Evolutionary conservation across 2,888 invertebrate species (phyloP).

Genomic region (Melolontha melolontha): DNA sequence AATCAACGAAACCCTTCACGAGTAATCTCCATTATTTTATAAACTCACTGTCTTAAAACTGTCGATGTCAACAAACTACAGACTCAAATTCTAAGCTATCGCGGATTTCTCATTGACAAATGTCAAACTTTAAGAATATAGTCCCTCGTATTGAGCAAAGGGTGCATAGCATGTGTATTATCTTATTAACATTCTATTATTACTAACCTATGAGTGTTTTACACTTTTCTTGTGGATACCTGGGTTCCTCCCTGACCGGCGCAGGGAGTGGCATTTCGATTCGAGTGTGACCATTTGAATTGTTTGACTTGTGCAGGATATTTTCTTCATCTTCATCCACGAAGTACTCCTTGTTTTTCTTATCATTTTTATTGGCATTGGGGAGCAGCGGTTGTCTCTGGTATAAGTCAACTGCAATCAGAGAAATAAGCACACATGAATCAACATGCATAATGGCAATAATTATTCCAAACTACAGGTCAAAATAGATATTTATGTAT

Average conservation of each 20-base stretch:
- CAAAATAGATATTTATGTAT: no score
- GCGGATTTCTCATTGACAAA: no score
- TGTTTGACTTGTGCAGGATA: conserved; percentile 58
- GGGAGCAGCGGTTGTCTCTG: conserved; percentile 73
- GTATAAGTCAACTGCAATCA: conserved; percentile 67
- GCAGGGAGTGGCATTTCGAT: conserved; percentile 75
- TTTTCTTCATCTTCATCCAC: conserved; percentile 67
- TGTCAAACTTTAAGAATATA: no score
- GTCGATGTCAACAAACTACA: no score
- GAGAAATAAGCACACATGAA: conserved; percentile 17
- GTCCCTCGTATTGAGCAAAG: no score
- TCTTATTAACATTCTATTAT: no score
- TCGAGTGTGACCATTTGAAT: conserved; percentile 68
- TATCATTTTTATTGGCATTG: conserved; percentile 65
- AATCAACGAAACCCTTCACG: no score
- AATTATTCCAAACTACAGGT: no score
- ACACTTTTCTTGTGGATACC: conserved; percentile 87
- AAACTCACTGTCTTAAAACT: no score
- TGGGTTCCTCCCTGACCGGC: conserved; percentile 78
- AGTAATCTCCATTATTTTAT: no score
- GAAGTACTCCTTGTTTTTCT: conserved; percentile 67
- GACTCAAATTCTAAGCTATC: no score
- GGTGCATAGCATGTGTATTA: no score
- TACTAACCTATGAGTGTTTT: conserved; percentile 76
- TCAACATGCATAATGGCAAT: background rate